phyloP scores from a whole-genome alignment of 2,113 vertebrate genomes.

The Otis tarda region DNA sequence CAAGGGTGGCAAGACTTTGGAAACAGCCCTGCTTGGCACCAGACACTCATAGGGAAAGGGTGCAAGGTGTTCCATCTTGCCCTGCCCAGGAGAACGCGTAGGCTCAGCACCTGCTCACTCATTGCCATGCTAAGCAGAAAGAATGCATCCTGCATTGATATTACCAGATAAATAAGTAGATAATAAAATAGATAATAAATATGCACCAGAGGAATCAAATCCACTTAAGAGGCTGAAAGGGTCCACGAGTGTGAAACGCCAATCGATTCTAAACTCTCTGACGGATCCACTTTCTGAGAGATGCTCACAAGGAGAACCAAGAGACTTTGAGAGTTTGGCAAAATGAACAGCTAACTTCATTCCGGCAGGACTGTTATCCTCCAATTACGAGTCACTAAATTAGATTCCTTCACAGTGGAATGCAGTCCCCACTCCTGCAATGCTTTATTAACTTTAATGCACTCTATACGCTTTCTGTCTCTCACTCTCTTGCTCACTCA shows the following conservation, averaged over 20 bases:
- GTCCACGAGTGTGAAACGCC: neutral
- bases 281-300: slow-evolving; percentile 42
- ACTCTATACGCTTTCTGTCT: slow-evolving; percentile 38
- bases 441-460: slow-evolving; percentile 73
- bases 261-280: slow-evolving; percentile 46
- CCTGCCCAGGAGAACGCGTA: neutral
- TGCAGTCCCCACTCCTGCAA: slow-evolving; percentile 47
- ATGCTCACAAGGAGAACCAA: slow-evolving; percentile 50
- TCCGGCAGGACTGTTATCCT: slow-evolving; percentile 47
- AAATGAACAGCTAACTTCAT: slow-evolving; percentile 59
- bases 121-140: neutral
- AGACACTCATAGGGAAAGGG: neutral
- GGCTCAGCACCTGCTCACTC: neutral
- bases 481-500: slow-evolving; percentile 37
- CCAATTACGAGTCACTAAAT: slow-evolving; percentile 67
- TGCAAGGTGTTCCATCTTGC: neutral
- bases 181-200: slow-evolving; percentile 40
- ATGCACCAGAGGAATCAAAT: slow-evolving; percentile 26
- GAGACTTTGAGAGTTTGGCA: slow-evolving; percentile 62
- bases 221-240: slow-evolving; percentile 42
- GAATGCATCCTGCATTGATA: neutral
- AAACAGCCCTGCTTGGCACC: neutral
- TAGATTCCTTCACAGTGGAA: slow-evolving; percentile 65
- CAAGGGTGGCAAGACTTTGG: neutral
- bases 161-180: slow-evolving; percentile 13